Conservation (phyloP, 2,113 vertebrate genomes). For the Odontesthes bonariensis region DNA sequence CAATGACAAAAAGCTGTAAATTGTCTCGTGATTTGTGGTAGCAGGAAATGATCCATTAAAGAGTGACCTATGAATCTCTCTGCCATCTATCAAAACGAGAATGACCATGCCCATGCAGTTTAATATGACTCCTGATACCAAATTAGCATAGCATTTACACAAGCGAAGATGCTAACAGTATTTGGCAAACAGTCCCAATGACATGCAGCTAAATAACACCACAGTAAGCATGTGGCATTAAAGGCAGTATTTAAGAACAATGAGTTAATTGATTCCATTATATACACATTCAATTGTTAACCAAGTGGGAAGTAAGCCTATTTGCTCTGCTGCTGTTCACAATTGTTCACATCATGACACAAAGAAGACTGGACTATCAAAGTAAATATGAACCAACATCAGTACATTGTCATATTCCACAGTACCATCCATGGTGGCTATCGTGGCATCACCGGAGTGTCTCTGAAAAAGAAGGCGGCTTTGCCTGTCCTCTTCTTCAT, state of each 20-base stretch:
- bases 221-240: neutral
- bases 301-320: too few relatives aligned
- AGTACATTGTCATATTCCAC: neutral
- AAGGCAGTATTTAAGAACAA: too few relatives aligned
- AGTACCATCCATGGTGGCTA: conserved; percentile 49
- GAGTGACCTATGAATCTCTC: neutral
- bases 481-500: conserved; percentile 28
- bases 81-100: neutral
- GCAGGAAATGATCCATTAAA: neutral
- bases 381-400: conserved; percentile 5
- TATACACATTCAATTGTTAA: too few relatives aligned
- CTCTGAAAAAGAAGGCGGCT: conserved; percentile 23
- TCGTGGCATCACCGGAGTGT: conserved; percentile 24
- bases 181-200: neutral
- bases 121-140: neutral
- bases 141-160: neutral
- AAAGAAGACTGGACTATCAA: neutral
- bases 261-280: too few relatives aligned
- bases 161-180: neutral
- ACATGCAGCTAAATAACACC: neutral
- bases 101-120: neutral
- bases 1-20: neutral
- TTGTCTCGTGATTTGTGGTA: neutral
- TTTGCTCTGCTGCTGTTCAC: too few relatives aligned
- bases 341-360: too few relatives aligned